Evolutionary conservation across 2,113 vertebrate species (phyloP), one percentile per base, ranked within the genome.

Genomic region (Larimichthys crocea): DNA sequence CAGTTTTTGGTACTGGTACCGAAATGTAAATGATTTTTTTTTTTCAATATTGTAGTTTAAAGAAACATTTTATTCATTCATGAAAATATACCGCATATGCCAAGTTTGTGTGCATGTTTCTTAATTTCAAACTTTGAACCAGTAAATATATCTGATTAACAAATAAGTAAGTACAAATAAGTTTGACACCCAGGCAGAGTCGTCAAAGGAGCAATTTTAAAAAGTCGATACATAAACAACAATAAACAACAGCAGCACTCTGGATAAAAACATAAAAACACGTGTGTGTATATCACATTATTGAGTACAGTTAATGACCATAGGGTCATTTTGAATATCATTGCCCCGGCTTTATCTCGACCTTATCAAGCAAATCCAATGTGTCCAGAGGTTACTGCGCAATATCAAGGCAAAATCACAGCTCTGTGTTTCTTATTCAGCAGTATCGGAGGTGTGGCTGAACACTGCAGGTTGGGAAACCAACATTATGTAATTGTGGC

Each of bases 361-460:
- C n/a, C 46, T 56, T 76, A 84, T 78, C 65, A 77, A 66, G 17
- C 31, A 84, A 76, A 76, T 60, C 42, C 19, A 46, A 2, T 6
- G 1, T 79, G 61, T 82, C 49, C 71, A 82, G 57, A 78, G 56
- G 67, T 80, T 48, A 70, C 1, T 17, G 66, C 50, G 20, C 40
- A 42, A 49, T 52, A 73, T 77, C 42, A 55, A 52, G 1, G 14
- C 17, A 14, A 42, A 49, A 66, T 79, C 64, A 67, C 59, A 61
- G 70, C 75, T 31, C 19, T 73, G 79, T 15, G 79, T 68, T 80
- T 88, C 70, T 63, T 26, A 42, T 61, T 29, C 19, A 77, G 77
- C 85, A 75, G 74, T 89, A 85, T 78, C 65, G 20, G 79, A 79
- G 92, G 88, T 44, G 90, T 81, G 91, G 85, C 82, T 55, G 20